Percentiles rank a stretch among this genome's conserved stretches.
phyloP scores from a whole-genome alignment of 2,888 invertebrate species.

The Spilosoma lubricipeda region DNA sequence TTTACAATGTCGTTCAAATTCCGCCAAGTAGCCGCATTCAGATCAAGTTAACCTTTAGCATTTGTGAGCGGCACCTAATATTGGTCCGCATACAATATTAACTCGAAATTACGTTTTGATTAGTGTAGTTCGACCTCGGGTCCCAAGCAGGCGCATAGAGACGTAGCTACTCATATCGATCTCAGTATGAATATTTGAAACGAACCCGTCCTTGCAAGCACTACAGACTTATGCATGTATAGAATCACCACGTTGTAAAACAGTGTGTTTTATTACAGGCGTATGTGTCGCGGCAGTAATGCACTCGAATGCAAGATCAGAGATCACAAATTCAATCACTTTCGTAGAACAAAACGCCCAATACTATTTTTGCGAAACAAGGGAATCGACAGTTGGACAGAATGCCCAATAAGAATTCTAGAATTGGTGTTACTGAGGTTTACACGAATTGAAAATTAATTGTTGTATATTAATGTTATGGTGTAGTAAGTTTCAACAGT shows the following conservation, averaged over 20 bases:
- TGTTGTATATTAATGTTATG: too few species aligned
- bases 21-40: conserved; percentile 27
- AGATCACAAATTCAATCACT: neutral
- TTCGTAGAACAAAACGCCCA: too few species aligned
- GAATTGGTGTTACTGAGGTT: too few species aligned
- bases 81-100: conserved; percentile 72
- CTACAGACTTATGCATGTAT: conserved; percentile 56
- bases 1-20: conserved; percentile 25
- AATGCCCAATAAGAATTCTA: too few species aligned
- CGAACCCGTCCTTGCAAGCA: conserved; percentile 74
- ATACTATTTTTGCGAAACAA: too few species aligned
- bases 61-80: conserved; percentile 41
- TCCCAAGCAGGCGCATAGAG: conserved; percentile 68
- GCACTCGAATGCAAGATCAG: neutral
- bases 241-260: conserved; percentile 17
- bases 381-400: too few species aligned
- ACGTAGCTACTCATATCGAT: conserved; percentile 77
- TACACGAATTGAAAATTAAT: too few species aligned
- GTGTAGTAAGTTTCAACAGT: too few species aligned
- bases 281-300: neutral
- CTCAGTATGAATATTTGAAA: conserved; percentile 83
- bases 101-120: conserved; percentile 78
- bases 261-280: neutral
- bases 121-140: conserved; percentile 74
- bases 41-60: conserved; percentile 60